Percentiles rank a stretch among this genome's conserved stretches.
Conservation (phyloP, 1,140 invertebrate genomes). For the Scaptodrosophila lebanonensis region DNA sequence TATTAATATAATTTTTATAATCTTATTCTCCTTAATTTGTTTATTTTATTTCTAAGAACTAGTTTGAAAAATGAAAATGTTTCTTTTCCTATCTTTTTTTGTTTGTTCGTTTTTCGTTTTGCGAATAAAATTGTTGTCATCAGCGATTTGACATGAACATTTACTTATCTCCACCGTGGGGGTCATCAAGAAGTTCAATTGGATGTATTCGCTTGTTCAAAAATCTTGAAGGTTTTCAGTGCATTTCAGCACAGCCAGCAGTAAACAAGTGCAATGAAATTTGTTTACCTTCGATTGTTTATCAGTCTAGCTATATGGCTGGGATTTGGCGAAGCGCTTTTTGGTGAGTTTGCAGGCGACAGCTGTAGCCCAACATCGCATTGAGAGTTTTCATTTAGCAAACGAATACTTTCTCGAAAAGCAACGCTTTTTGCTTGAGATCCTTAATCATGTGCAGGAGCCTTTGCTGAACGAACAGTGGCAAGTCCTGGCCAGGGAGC, state of each 20-base stretch:
- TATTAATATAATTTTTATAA: too few relatives aligned
- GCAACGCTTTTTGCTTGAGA: slow-evolving; percentile 41
- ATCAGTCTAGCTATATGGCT: neutral
- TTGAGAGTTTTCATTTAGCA: slow-evolving; percentile 1
- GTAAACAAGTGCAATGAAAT: slow-evolving; percentile 41
- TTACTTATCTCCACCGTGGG: too few relatives aligned
- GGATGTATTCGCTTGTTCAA: neutral
- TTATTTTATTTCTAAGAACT: too few relatives aligned
- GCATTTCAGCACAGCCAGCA: slow-evolving; percentile 2
- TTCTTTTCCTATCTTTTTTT: too few relatives aligned
- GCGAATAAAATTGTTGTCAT: too few relatives aligned
- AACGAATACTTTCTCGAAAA: slow-evolving; percentile 50
- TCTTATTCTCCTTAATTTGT: too few relatives aligned
- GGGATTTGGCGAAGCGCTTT: neutral
- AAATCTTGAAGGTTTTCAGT: slow-evolving; percentile 22
- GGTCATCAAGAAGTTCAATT: slow-evolving; percentile 7
- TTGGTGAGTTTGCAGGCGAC: slow-evolving; percentile 11
- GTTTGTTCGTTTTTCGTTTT: too few relatives aligned
- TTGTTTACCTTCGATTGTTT: slow-evolving; percentile 11
- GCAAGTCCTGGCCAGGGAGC: slow-evolving; percentile 22
- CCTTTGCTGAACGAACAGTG: slow-evolving; percentile 40
- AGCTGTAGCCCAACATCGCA: slow-evolving; percentile 17
- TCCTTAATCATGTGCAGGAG: slow-evolving; percentile 37
- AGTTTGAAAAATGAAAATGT: too few relatives aligned
- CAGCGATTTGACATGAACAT: too few relatives aligned